Evolutionary conservation across 2,797 vertebrate species (phyloP), one percentile per base, ranked within the genome.

Genomic region (Nothura maculosa): DNA sequence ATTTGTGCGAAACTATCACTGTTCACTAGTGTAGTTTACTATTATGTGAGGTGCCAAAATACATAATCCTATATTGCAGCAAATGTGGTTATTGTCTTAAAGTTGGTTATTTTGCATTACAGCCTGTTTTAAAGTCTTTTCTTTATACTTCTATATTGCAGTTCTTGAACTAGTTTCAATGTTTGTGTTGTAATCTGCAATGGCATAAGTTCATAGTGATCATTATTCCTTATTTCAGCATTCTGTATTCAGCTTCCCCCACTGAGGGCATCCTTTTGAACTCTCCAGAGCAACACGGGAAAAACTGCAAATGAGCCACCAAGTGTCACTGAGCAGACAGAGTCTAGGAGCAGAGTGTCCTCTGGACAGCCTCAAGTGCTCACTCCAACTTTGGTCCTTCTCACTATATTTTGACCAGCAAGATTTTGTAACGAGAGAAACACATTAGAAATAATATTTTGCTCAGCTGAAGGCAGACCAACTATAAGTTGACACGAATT

Each of bases 261-360:
- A 2, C 48, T 67, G 40, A 61, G 3, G 9, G 34, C 83, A 90
- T 81, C 74, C 91, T 96, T 80, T 79, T 45, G 47, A 92, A 82
- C 77, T 94, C 90, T 85, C 81, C 89, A 50, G 17, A 95, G 62
- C 52, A 96, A 87, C 21, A 68, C 16, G 19, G 25, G n/a, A 28
- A 93, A 76, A 90, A 0, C 5, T 64, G 30, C n/a, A 60, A 81
- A 30, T 5, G n/a, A 84, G 32, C 19, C n/a, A 58, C 18, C 57
- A 30, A 30, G 22, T 81, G 80, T 60, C 6, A 64, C 34, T 36
- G 40, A 24, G 50, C 40, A 66, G 22, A 45, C n/a, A 28, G 21
- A 30, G 20, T 25, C 54, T 14, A 68, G 62, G 42, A 78, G n/a
- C 50, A 62, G 3, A 6, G 24, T 75, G 45, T 50, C 64, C 20